Evolutionary conservation across 2,113 vertebrate species (phyloP).

Genomic region (Cyprinodon brontotheroides): DNA sequence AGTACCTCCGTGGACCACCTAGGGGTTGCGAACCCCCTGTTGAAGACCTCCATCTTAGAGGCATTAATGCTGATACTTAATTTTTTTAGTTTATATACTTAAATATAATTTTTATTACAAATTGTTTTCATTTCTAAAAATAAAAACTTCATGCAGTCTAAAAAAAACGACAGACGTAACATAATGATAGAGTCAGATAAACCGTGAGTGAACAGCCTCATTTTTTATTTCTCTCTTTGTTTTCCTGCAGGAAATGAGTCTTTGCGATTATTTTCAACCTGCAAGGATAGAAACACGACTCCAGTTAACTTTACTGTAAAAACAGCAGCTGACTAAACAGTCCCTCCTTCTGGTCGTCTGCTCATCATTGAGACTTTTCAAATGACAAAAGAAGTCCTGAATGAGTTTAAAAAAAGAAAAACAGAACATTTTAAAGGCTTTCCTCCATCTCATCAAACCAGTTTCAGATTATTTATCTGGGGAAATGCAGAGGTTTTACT

Average conservation of each 20-base stretch:
- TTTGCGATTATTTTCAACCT: slow-evolving; percentile 15
- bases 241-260: slow-evolving; percentile 6
- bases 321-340: slow-evolving; percentile 24
- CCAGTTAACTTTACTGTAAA: slow-evolving; percentile 8
- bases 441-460: slow-evolving; percentile 1
- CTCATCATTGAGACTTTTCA: background rate
- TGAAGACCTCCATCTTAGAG: too few species aligned
- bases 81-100: too few species aligned
- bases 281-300: slow-evolving; percentile 5
- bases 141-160: background rate
- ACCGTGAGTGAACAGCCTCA: background rate
- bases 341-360: background rate
- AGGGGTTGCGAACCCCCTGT: too few species aligned
- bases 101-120: too few species aligned
- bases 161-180: background rate
- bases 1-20: too few species aligned
- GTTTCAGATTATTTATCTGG: slow-evolving; percentile 21
- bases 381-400: background rate
- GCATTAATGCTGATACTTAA: too few species aligned
- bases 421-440: background rate
- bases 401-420: background rate
- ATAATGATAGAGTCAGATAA: background rate
- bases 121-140: background rate
- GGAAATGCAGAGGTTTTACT: slow-evolving; percentile 5
- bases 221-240: background rate